These are phyloP conservation scores for Cotesia chilonis DNA, from an alignment of 1,140 invertebrate species.

Conservation along the genomic window DNA sequence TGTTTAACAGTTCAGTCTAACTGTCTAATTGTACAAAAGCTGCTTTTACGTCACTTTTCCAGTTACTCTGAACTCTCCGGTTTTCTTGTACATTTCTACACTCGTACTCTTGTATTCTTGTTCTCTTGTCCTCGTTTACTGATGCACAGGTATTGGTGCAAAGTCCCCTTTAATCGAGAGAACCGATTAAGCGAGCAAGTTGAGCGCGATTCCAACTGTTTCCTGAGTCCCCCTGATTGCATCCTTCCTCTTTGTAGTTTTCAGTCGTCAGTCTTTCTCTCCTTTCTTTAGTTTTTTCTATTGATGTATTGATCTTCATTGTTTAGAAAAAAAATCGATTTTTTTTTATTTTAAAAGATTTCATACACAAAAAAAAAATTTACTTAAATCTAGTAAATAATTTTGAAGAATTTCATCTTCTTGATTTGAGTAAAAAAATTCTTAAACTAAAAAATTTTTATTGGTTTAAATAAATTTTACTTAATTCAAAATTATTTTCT, in stretches of 20 bases:
- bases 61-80: not conserved
- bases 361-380: too few relatives aligned
- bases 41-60: too few relatives aligned
- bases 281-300: not conserved
- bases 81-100: not conserved
- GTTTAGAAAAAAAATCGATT: not conserved
- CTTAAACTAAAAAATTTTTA: too few relatives aligned
- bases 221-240: slow-evolving; percentile 28
- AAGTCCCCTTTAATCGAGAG: slow-evolving; percentile 36
- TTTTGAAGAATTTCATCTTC: too few relatives aligned
- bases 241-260: slow-evolving; percentile 23
- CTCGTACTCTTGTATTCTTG: not conserved
- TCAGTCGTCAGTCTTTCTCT: slow-evolving; percentile 2
- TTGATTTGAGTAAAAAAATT: too few relatives aligned
- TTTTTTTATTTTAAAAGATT: too few relatives aligned
- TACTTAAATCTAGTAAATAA: too few relatives aligned
- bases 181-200: slow-evolving; percentile 36
- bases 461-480: too few relatives aligned
- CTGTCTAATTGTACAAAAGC: too few relatives aligned
- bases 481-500: too few relatives aligned
- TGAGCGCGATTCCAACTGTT: slow-evolving; percentile 35
- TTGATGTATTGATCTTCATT: not conserved
- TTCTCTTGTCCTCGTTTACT: not conserved
- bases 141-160: slow-evolving; percentile 10
- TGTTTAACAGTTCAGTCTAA: too few relatives aligned